A percentile compares a stretch with the other conserved stretches of the same genome.
phyloP scores from a whole-genome alignment of 2,888 invertebrate genomes.

The Drosophila recens region DNA sequence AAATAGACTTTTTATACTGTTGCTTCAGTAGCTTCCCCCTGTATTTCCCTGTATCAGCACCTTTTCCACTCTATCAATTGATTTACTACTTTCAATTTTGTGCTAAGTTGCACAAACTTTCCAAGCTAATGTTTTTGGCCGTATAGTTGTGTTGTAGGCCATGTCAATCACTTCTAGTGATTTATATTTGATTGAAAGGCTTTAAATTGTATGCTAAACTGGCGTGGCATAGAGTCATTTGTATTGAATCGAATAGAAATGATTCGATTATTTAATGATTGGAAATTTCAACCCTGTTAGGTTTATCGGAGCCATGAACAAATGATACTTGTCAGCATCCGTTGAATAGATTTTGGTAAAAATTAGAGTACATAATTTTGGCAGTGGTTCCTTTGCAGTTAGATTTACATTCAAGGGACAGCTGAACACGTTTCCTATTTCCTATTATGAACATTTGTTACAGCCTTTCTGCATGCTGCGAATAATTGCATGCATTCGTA shows the following conservation, averaged over 20 bases:
- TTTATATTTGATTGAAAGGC: conserved; percentile 74
- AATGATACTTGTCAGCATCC: conserved; percentile 78
- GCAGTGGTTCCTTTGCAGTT: background rate
- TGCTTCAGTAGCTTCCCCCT: conserved; percentile 30
- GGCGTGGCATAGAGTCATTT: conserved; percentile 54
- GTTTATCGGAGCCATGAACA: no score
- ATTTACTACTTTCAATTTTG: conserved; percentile 72
- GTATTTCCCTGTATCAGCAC: background rate
- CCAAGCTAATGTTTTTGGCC: conserved; percentile 6
- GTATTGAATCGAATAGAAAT: conserved; percentile 47
- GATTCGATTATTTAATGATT: conserved; percentile 20
- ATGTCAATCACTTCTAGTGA: conserved; percentile 53
- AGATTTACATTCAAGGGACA: conserved; percentile 15
- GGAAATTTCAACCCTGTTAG: no score
- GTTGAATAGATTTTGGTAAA: conserved; percentile 43
- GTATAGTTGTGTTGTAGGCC: background rate
- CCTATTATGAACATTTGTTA: conserved; percentile 35
- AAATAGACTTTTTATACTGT: conserved; percentile 68
- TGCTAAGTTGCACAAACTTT: conserved; percentile 43
- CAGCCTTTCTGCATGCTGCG: conserved; percentile 37
- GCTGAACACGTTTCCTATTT: conserved; percentile 25
- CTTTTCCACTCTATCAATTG: conserved; percentile 30
- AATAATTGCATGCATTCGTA: conserved; percentile 38
- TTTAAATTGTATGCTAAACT: conserved; percentile 75
- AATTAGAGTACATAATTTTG: conserved; percentile 39